Base-by-base conservation (phyloP, 2,113 vertebrate species). In the Ciconia maguari region DNA sequence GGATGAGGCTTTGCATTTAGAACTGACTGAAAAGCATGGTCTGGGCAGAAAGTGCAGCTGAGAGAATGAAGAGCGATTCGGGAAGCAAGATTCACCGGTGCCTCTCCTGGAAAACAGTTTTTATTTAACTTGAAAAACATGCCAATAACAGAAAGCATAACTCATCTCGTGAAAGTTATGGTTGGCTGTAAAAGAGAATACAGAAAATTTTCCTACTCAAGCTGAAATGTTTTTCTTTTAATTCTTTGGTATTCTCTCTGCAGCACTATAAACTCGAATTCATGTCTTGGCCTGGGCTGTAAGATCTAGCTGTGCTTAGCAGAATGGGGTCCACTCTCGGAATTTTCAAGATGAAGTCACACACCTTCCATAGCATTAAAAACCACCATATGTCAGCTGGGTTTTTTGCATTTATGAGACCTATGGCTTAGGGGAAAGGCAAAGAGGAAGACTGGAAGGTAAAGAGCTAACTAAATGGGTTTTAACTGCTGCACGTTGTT, bases 201-300 rank as follows among this genome's bases (percentile, higher is more conserved):
- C 90, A 90, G 91, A 95, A 83, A 95, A 96, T 66, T 97, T 96
- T 91, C 95, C 87, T 95, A 68, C 92, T 90, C 93, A 41, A 75
- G 83, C 87, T 34, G 87, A 92, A 97, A 97, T 94, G 93, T 96
- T 97, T 97, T 94, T 87, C 95, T 98, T 97, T 85, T 92, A 88
- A 75, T 97, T 97, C 90, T 74, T 76, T 55, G 61, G 75, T 93
- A 86, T 93, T 95, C 87, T 95, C 96, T 95, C 92, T 71, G 87
- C 86, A 90, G 84, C 52, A 13, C 52, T 94, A 95, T 94, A 94
- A 90, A 92, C 90, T 83, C 77, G 58, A 96, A 90, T 94, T 85
- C 74, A 49, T 64, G 66, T 52, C 91, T 93, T 95, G 70, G 83
- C 78, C 60, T 16, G 27, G 36, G 61, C 60, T 81, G 87, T 74